Evolutionary conservation across 1,140 invertebrate species (phyloP).

Genomic region (Euura lappo): DNA sequence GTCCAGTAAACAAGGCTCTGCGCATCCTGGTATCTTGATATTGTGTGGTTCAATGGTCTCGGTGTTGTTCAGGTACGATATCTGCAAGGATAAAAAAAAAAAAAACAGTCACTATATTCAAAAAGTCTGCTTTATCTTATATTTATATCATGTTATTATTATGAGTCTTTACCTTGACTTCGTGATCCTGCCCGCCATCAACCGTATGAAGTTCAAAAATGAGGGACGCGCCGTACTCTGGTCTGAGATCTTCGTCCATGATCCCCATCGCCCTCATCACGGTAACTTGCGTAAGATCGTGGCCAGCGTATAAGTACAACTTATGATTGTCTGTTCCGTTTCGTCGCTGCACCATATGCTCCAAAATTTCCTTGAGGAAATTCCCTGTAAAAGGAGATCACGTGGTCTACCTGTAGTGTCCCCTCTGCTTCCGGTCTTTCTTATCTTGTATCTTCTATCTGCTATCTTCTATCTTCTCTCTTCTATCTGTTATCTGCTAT

Average conservation of each 20-base stretch:
- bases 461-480: too few species aligned
- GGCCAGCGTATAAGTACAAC: conserved; percentile 71
- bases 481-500: too few species aligned
- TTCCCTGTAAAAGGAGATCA: conserved; percentile 42
- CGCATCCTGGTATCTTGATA: conserved; percentile 58
- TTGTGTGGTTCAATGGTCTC: conserved; percentile 16
- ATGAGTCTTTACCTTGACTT: conserved; percentile 55
- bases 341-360: conserved; percentile 44
- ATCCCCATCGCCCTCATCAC: conserved; percentile 72
- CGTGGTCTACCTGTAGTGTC: conserved; percentile 26
- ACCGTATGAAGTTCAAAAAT: conserved; percentile 68
- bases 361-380: conserved; percentile 54
- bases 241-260: conserved; percentile 66
- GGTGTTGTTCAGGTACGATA: conserved; percentile 43
- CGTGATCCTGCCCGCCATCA: conserved; percentile 49
- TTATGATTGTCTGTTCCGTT: conserved; percentile 51
- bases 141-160: too few species aligned
- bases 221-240: conserved; percentile 73
- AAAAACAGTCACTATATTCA: too few species aligned
- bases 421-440: too few species aligned
- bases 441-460: too few species aligned
- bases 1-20: conserved; percentile 54
- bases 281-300: conserved; percentile 77
- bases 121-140: too few species aligned
- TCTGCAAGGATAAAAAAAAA: conserved; percentile 25